phyloP scores from a whole-genome alignment of 2,888 invertebrate genomes.

The Sacculina carcini region DNA sequence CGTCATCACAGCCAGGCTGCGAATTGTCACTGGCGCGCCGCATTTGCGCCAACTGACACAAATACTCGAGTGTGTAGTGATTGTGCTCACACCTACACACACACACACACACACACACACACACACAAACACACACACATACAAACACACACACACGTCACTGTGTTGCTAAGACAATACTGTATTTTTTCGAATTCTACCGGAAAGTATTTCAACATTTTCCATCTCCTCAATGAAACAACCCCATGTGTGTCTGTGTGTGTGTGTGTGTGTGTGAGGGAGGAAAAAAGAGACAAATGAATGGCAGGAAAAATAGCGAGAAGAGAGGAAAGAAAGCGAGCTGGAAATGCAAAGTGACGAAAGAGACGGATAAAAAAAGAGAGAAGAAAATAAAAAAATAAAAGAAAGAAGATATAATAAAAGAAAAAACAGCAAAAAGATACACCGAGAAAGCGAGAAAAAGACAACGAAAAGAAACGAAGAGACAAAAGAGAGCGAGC shows the following conservation, averaged over 20 bases:
- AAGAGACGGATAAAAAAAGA: too few relatives aligned
- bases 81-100: slow-evolving; percentile 53
- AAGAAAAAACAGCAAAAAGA: too few relatives aligned
- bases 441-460: too few relatives aligned
- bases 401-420: too few relatives aligned
- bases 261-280: too few relatives aligned
- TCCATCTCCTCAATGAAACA: background rate
- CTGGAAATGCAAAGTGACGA: background rate
- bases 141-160: background rate
- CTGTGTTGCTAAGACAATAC: background rate
- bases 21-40: too few relatives aligned
- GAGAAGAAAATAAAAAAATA: too few relatives aligned
- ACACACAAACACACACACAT: background rate
- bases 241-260: background rate
- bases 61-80: slow-evolving; percentile 49
- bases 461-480: too few relatives aligned
- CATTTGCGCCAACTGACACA: slow-evolving; percentile 18
- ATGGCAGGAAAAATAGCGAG: background rate
- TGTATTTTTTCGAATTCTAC: background rate
- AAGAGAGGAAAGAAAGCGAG: background rate
- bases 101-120: background rate
- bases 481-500: too few relatives aligned
- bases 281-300: background rate
- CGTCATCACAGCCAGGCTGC: too few relatives aligned
- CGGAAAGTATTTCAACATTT: background rate